Evolutionary conservation across 2,888 invertebrate genomes (phyloP), one percentile per base, ranked within the genome.

Genomic region (Tupiocoris notatus): DNA sequence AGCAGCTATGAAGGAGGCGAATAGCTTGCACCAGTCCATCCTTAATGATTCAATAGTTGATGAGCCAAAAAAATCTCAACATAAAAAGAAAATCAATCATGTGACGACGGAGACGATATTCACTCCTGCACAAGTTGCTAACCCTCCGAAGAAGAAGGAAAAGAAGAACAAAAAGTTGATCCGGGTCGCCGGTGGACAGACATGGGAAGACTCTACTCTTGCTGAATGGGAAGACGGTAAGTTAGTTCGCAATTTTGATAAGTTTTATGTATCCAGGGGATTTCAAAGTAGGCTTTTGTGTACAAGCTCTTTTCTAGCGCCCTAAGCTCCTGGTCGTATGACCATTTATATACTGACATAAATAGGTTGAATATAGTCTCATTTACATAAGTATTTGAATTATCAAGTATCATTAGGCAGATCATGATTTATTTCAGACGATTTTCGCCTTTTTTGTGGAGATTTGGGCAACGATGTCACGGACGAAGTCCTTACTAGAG

Each of bases 401-500:
- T n/a, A n/a, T n/a, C n/a, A n/a, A n/a, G n/a, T n/a, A n/a, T n/a
- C n/a, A n/a, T n/a, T n/a, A n/a, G n/a, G n/a, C n/a, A n/a, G n/a
- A n/a, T n/a, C n/a, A n/a, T n/a, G 7, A 59, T 25, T 64, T 78
- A 77, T 81, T 79, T 18, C 81, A 89, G 97, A 96, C 86, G 99
- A 99, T 86, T 99, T 97, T 86, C 88, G 99, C 80, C 92, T 99
- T 85, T 99, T 99, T 85, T 98, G 98, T 83, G 99, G 99, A n/a
- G 99, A 99, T 86, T 88, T 99, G 63, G 99, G 99, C 17, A 99
- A 99, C 84, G 98, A 99, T 84, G 98, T 99, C 22, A 98, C 97
- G 0, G 99, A 99, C 83, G 99, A 99, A 84, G 89, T 97, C 77
- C 86, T 99, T n/a, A 94, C 94, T 0, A 88, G 98, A 80, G 97